phyloP scores from a whole-genome alignment of 2,113 vertebrate species.

The Onychostoma macrolepis region DNA sequence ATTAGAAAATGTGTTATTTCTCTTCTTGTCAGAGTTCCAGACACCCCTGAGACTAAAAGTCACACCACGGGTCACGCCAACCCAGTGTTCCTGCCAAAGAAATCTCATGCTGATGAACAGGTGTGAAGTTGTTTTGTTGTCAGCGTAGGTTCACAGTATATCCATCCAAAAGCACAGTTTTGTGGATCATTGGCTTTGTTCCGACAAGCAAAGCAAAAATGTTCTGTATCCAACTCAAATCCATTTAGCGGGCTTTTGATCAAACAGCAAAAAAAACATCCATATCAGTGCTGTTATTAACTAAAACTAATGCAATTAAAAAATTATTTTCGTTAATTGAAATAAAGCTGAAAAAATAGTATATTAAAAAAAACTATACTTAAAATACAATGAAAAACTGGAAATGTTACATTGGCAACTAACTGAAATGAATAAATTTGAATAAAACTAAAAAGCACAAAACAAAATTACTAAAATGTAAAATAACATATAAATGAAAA shows the following conservation, averaged over 20 bases:
- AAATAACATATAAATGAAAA: neutral
- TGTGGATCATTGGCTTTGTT: neutral
- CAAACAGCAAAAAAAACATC: neutral
- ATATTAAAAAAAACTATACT: neutral
- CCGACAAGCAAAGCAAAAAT: neutral
- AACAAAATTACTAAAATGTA: neutral
- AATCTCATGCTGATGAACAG: constrained; percentile 77
- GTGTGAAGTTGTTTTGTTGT: constrained; percentile 68
- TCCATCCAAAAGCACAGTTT: neutral
- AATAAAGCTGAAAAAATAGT: neutral
- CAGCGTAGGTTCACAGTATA: neutral
- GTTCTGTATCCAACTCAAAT: neutral
- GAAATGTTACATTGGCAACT: neutral
- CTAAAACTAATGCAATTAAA: neutral
- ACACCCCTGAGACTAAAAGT: constrained; percentile 61
- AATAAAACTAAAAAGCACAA: neutral
- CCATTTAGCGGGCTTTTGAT: neutral
- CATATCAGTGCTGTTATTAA: neutral
- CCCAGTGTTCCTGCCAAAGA: constrained; percentile 86
- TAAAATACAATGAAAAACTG: neutral
- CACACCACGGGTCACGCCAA: constrained; percentile 80
- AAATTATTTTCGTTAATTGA: neutral
- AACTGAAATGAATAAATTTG: neutral
- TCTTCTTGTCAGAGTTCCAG: constrained; percentile 62
- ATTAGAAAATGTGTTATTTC: constrained; percentile 2